Evolutionary conservation across 2,113 vertebrate species (phyloP).

Genomic region (Chelonoidis abingdonii): DNA sequence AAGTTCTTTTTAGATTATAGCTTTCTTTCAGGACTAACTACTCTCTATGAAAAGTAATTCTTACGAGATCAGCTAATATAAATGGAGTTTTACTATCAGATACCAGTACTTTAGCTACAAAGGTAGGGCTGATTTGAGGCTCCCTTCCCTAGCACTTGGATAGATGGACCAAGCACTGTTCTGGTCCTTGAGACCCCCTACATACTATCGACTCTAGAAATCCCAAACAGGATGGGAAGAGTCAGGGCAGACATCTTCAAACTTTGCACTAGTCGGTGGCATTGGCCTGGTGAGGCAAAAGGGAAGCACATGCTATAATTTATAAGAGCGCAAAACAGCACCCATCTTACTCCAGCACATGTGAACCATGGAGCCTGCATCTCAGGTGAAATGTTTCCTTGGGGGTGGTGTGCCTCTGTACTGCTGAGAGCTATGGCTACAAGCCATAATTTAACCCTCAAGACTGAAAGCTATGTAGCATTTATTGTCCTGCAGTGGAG

Average conservation of each 20-base stretch:
- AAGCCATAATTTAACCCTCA: background rate
- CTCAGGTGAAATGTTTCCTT: background rate
- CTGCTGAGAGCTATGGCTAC: background rate
- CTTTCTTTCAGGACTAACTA: conserved; percentile 70
- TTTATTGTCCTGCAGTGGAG: background rate
- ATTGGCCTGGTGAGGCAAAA: background rate
- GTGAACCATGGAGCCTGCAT: background rate
- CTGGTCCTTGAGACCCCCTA: background rate
- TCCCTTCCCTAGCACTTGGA: background rate
- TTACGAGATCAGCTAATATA: conserved; percentile 63
- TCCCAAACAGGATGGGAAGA: background rate
- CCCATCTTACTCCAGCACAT: background rate
- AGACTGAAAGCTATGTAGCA: background rate
- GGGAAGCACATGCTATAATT: rapidly evolving
- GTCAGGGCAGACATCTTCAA: rapidly evolving
- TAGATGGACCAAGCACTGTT: background rate
- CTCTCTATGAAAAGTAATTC: conserved; percentile 73
- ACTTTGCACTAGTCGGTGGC: background rate
- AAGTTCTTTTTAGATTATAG: conserved; percentile 71
- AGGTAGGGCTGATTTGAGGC: conserved; percentile 48
- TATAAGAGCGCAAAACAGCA: background rate
- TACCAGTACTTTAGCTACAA: conserved; percentile 41
- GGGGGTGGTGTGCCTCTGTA: background rate
- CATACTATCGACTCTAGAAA: background rate
- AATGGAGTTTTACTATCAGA: conserved; percentile 59